These are phyloP conservation scores for Theristicus caerulescens DNA, from an alignment of 2,113 vertebrate species.

Conservation along the genomic window DNA sequence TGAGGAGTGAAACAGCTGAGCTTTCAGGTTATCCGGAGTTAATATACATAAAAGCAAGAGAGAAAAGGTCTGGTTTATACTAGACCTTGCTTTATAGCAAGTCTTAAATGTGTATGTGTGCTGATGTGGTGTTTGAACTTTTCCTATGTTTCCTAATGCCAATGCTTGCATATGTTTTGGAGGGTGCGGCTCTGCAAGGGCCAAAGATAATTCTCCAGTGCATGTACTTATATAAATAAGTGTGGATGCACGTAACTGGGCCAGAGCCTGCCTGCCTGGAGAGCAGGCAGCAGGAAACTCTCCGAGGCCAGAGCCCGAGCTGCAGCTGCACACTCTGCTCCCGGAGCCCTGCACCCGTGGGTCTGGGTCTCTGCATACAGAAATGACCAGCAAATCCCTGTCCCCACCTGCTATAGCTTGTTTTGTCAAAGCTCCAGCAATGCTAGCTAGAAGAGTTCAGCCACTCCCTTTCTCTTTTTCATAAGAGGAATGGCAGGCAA, in stretches of 20 bases:
- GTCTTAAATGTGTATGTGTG: background rate
- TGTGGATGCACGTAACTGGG: constrained; percentile 36
- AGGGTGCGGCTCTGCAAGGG: background rate
- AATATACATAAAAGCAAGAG: background rate
- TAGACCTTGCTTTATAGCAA: background rate
- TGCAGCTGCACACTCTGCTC: background rate
- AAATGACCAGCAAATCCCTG: background rate
- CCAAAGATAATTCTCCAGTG: constrained; percentile 48
- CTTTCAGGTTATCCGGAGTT: background rate
- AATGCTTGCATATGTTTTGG: constrained; percentile 18
- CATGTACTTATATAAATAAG: constrained; percentile 10
- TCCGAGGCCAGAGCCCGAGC: background rate
- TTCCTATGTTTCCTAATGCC: background rate
- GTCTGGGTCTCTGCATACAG: background rate
- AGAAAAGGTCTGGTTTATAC: background rate
- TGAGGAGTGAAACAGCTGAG: background rate
- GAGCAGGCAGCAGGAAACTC: background rate
- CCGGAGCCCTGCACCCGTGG: background rate
- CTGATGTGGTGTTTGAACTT: constrained; percentile 37
- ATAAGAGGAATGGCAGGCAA: background rate
- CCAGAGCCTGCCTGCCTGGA: background rate
- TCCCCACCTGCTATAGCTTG: fast-evolving
- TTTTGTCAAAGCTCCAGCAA: background rate
- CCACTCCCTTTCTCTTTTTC: background rate
- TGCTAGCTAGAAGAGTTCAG: background rate